phyloP scores from a whole-genome alignment of 2,888 invertebrate genomes.

The Sarcophaga variegata region DNA sequence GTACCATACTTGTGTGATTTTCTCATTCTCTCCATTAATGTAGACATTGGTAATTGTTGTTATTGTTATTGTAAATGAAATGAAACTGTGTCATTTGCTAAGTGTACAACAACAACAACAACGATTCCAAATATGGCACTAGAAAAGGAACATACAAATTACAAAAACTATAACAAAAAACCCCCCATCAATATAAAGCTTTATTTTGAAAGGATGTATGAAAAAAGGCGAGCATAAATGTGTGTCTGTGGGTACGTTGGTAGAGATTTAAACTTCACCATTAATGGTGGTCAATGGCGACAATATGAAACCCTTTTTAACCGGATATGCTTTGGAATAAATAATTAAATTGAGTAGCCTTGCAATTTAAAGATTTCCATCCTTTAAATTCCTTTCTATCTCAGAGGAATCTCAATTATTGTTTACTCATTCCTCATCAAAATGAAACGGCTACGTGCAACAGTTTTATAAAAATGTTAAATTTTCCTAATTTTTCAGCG shows the following conservation, averaged over 20 bases:
- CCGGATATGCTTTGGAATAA: too few relatives aligned
- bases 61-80: conserved; percentile 5
- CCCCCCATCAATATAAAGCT: conserved; percentile 18
- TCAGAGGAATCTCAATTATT: too few relatives aligned
- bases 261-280: conserved; percentile 33
- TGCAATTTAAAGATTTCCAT: too few relatives aligned
- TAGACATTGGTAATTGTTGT: background rate
- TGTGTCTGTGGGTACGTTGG: background rate
- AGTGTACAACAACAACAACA: background rate
- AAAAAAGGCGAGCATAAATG: background rate
- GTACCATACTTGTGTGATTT: background rate
- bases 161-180: conserved; percentile 14
- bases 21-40: background rate
- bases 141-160: background rate
- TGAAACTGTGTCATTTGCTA: conserved; percentile 34
- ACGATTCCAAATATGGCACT: too few relatives aligned
- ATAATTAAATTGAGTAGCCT: too few relatives aligned
- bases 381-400: too few relatives aligned
- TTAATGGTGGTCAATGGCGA: background rate
- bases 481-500: too few relatives aligned
- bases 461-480: too few relatives aligned
- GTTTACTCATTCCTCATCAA: too few relatives aligned
- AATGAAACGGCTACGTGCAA: too few relatives aligned
- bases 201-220: background rate
- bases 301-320: too few relatives aligned